Conservation (phyloP, 2,113 vertebrate species). For the Nasalis larvatus region DNA sequence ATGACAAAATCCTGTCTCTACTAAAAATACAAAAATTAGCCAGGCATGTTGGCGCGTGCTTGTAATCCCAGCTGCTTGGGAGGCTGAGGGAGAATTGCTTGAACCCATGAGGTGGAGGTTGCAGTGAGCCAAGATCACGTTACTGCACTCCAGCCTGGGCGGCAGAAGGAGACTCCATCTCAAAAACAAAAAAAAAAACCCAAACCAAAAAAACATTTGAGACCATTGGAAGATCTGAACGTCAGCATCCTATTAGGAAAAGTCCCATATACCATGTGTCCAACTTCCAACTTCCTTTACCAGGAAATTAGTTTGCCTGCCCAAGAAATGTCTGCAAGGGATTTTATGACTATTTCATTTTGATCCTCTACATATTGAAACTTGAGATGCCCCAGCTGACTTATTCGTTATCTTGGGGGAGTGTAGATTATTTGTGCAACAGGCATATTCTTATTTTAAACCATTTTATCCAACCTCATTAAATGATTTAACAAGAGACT, state of each 20-base stretch:
- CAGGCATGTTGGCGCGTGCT: too few relatives aligned
- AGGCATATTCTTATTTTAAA: constrained; percentile 36
- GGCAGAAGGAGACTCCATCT: too few relatives aligned
- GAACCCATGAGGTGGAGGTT: too few relatives aligned
- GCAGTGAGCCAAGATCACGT: too few relatives aligned
- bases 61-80: too few relatives aligned
- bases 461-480: background rate
- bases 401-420: background rate
- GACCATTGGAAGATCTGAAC: background rate
- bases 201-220: background rate
- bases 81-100: too few relatives aligned
- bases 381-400: background rate
- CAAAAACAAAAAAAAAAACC: too few relatives aligned
- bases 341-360: constrained; percentile 24
- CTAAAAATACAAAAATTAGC: too few relatives aligned
- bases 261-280: background rate
- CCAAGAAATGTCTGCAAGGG: background rate
- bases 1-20: too few relatives aligned
- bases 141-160: too few relatives aligned
- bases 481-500: constrained; percentile 30
- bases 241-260: constrained; percentile 14
- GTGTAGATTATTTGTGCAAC: background rate
- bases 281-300: background rate
- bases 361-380: background rate
- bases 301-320: constrained; percentile 42